Evolutionary conservation across 1,140 invertebrate genomes (phyloP).

Genomic region (Drosophila aff.): DNA sequence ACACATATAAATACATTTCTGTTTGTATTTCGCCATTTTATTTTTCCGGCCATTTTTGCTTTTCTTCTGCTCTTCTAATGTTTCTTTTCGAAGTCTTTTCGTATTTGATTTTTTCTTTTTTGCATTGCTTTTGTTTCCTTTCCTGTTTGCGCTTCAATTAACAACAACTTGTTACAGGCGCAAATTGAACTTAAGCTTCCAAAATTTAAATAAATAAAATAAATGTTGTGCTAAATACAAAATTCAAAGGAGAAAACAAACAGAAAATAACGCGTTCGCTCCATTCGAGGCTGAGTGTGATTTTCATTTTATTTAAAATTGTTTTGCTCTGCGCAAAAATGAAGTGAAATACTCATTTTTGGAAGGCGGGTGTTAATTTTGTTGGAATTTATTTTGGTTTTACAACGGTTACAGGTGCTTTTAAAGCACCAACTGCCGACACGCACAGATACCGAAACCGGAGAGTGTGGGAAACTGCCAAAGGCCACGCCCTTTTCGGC

Average conservation of each 20-base stretch:
- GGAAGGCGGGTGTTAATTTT: constrained; percentile 67
- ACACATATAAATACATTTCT: constrained; percentile 34
- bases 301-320: constrained; percentile 64
- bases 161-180: constrained; percentile 82
- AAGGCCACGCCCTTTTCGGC: constrained; percentile 21
- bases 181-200: constrained; percentile 74
- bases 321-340: constrained; percentile 38
- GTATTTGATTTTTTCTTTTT: constrained; percentile 31
- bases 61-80: constrained; percentile 55
- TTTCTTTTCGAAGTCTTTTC: constrained; percentile 7
- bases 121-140: constrained; percentile 32
- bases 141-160: constrained; percentile 76
- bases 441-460: not conserved
- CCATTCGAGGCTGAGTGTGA: constrained; percentile 42
- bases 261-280: constrained; percentile 27
- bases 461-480: constrained; percentile 59
- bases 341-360: constrained; percentile 53
- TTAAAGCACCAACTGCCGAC: constrained; percentile 11
- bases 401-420: constrained; percentile 64
- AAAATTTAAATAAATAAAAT: constrained; percentile 70
- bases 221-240: constrained; percentile 64
- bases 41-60: constrained; percentile 55
- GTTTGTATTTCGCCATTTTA: constrained; percentile 62
- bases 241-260: constrained; percentile 30
- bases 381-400: constrained; percentile 70